Base-by-base conservation (phyloP, 1,140 invertebrate genomes). In the Lepidurus couesii region DNA sequence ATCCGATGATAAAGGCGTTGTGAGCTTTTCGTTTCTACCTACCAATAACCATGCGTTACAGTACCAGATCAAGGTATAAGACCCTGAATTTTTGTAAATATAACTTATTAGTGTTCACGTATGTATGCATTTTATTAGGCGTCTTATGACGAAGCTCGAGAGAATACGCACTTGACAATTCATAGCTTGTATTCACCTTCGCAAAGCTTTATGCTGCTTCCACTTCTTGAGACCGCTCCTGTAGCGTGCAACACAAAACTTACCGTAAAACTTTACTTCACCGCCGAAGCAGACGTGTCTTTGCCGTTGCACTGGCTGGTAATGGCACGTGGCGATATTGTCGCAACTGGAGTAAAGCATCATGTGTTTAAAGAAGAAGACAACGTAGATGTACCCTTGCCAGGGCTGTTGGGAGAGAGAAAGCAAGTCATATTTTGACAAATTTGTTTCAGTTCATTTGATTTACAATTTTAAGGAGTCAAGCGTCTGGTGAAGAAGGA, bases 161-260 rank as follows among this genome's bases (percentile, higher is more conserved):
- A 65, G 21, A 65, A 13, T 7, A 21, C 34, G n/a, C 75, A 79
- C 24, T 77, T 76, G 2, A 73, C 21, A 73, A n/a, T 73, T 7
- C 45, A 42, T n/a, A 78, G 79, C 16, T 85, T 84, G 83, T 86
- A 82, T 80, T 86, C 86, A 1, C 84, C 84, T 13, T 84, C 83
- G 0, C 80, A 83, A 24, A 85, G 82, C 77, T 85, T 82, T 80
- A 82, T 79, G 73, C 26, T 79, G 16, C 42, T 79, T 34, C 73
- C 73, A 4, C 73, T 74, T n/a, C 42, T 75, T 16, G 74, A 79
- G 47, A 79, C 65, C 34, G 10, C 13, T 65, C 53, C 53, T n/a
- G 78, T 26, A 1, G 8, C 44, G 8, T 79, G 78, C 53, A 34
- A 42, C 16, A 45, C 73, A 6, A 44, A 74, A 16, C 42, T 79